phyloP scores from a whole-genome alignment of 2,113 vertebrate species.

The Limanda limanda region DNA sequence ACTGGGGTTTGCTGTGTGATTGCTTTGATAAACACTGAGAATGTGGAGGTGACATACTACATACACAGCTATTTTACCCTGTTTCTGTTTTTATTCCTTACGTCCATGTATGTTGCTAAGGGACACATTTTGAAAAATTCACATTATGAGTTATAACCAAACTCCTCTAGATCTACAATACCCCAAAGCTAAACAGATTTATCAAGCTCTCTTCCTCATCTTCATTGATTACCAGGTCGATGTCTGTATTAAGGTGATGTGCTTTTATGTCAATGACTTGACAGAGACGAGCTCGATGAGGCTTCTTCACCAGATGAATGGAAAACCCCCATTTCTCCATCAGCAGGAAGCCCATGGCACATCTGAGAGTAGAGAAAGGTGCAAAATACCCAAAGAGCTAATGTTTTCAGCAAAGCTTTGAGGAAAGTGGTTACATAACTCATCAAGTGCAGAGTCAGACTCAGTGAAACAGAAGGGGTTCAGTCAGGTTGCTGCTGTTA shows the following conservation, averaged over 20 bases:
- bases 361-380: not conserved
- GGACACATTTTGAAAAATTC: no score
- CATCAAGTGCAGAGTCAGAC: not conserved
- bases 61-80: not conserved
- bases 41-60: conserved; percentile 7
- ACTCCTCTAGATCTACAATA: no score
- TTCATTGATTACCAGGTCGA: no score
- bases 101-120: no score
- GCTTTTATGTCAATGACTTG: not conserved
- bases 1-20: conserved; percentile 6
- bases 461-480: not conserved
- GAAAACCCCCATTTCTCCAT: not conserved
- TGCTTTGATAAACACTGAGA: conserved; percentile 5
- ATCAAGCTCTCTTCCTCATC: no score
- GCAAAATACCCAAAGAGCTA: not conserved
- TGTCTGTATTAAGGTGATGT: no score
- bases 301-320: not conserved
- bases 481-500: not conserved
- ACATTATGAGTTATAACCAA: no score
- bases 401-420: not conserved
- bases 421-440: conserved; percentile 6
- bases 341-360: not conserved
- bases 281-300: not conserved
- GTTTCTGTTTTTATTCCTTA: no score
- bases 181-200: no score